A percentile compares a stretch with the other conserved stretches of the same genome.
phyloP scores from a whole-genome alignment of 1,140 invertebrate species.

The Octopus bimaculoides region DNA sequence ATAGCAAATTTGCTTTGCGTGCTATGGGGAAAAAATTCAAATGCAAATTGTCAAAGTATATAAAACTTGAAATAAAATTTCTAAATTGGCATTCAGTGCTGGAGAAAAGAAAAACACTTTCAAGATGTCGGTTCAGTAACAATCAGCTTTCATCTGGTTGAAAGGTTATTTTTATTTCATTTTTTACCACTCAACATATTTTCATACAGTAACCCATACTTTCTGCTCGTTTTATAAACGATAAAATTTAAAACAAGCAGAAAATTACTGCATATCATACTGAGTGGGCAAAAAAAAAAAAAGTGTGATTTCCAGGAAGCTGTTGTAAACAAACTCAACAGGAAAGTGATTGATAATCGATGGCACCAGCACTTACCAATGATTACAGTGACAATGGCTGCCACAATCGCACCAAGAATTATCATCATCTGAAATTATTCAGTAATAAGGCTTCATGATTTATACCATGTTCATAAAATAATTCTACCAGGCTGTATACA shows the following conservation, averaged over 20 bases:
- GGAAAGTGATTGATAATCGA: neutral
- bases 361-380: slow-evolving; percentile 69
- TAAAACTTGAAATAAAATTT: neutral
- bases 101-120: slow-evolving; percentile 5
- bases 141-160: no score
- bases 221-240: no score
- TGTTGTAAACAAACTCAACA: neutral
- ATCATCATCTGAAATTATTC: slow-evolving; percentile 80
- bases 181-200: no score
- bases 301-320: neutral
- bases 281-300: no score
- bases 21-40: neutral
- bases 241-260: no score
- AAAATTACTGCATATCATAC: no score
- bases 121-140: neutral
- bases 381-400: slow-evolving; percentile 83
- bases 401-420: slow-evolving; percentile 83
- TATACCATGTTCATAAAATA: no score
- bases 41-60: neutral
- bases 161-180: no score
- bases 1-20: slow-evolving; percentile 8
- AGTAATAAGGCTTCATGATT: slow-evolving; percentile 7
- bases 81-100: slow-evolving; percentile 10
- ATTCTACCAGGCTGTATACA: no score
- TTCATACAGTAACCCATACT: no score